A percentile compares a stretch with the other conserved stretches of the same genome.
Conservation (phyloP, 2,797 vertebrate species). For the Danionella dracula region DNA sequence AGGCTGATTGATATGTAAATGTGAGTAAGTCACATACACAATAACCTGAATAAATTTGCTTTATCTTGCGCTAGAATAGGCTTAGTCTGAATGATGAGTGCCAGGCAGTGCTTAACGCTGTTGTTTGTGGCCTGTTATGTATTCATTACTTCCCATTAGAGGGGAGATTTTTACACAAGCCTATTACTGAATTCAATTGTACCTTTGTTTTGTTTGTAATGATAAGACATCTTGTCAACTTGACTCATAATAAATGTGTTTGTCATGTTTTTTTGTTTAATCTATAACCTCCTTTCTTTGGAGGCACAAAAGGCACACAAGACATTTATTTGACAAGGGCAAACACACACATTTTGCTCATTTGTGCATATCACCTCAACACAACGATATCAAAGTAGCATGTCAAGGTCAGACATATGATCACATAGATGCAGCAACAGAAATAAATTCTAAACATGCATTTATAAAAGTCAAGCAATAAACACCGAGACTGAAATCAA, state of each 20-base stretch:
- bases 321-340: not conserved
- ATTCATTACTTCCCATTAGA: slow-evolving; percentile 18
- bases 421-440: too few relatives aligned
- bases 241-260: not conserved
- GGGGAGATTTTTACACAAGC: not conserved
- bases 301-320: not conserved
- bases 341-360: not conserved
- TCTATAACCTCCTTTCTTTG: not conserved
- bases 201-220: not conserved
- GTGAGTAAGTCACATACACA: slow-evolving; percentile 33
- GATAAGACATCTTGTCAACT: not conserved
- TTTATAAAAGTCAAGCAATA: too few relatives aligned
- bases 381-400: too few relatives aligned
- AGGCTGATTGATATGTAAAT: slow-evolving; percentile 35
- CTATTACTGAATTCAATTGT: not conserved
- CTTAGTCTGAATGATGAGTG: slow-evolving; percentile 1
- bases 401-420: too few relatives aligned
- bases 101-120: not conserved
- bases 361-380: not conserved
- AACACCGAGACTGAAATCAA: too few relatives aligned
- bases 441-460: too few relatives aligned
- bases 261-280: not conserved
- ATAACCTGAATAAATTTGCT: slow-evolving; percentile 31
- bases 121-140: slow-evolving; percentile 8
- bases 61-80: slow-evolving; percentile 19